These are phyloP conservation scores for Scopus umbretta DNA, from an alignment of 2,113 vertebrate species.

Conservation along the genomic window DNA sequence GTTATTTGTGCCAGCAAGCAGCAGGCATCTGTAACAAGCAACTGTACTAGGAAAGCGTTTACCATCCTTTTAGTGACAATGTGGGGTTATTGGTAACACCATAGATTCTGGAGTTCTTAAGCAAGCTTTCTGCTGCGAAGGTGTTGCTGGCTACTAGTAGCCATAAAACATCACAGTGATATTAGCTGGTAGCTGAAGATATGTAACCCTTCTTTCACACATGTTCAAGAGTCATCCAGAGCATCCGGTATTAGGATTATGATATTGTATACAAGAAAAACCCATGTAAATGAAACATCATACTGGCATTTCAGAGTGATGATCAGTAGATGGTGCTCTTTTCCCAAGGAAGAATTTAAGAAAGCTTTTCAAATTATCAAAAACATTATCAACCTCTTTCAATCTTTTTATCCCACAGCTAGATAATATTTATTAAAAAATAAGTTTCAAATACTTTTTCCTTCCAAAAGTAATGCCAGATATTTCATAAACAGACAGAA, in stretches of 20 bases:
- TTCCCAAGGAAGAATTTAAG: not conserved
- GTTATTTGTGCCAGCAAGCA: not conserved
- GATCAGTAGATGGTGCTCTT: conserved; percentile 45
- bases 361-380: not conserved
- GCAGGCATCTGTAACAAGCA: not conserved
- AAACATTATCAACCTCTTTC: not conserved
- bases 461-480: not conserved
- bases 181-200: not conserved
- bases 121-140: not conserved
- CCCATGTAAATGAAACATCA: not conserved
- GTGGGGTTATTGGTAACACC: not conserved
- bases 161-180: not conserved
- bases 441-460: not conserved
- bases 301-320: not conserved
- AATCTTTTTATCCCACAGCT: not conserved
- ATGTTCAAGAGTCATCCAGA: not conserved
- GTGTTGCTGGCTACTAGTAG: not conserved
- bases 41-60: not conserved
- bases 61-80: not conserved
- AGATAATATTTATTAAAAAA: not conserved
- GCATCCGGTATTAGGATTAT: not conserved
- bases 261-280: not conserved
- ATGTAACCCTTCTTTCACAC: fast-evolving
- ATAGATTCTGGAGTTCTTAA: not conserved
- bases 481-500: not conserved